Base-by-base conservation (phyloP, 2,113 vertebrate genomes). In the Oryzias melastigma region DNA sequence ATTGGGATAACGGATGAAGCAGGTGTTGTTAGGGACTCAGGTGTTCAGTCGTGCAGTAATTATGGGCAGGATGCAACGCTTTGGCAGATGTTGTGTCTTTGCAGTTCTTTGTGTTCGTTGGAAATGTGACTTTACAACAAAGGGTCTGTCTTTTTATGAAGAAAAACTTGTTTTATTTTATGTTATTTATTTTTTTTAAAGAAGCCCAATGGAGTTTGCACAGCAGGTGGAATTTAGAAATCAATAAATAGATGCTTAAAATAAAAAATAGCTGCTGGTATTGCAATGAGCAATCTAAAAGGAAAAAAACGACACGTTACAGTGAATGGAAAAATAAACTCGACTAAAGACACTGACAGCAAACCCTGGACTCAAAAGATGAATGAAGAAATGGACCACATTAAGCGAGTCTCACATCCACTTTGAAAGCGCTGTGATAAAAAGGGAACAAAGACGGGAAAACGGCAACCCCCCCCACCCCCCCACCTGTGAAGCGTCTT, bases 401-500 rank as follows among this genome's bases (percentile, higher is more conserved):
- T 50, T 48, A 22, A 22, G 24, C 18, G 49, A 58, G 44, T 7
- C 35, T 71, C 69, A 58, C 14, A 56, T 62, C 47, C 14, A 55
- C 42, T 59, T 4, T 24, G 13, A 55, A 27, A 42, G 24, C 27
- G 18, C 25, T 58, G 52, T 27, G 47, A 49, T 56, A 3, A 22
- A n/a, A 53, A 57, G 72, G n/a, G 25, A 15, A 50, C 22, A 43
- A 47, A 51, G 52, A 50, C 8, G 16, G 35, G 35, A 35, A 70
- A 62, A n/a, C 5, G 35, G 52, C 18, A 14, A 44, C 54, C 25
- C 14, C 17, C 16, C 17, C 10, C 40, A 45, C 22, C 22, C 22
- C 22, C 22, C 71, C 73, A 81, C 77, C 75, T 83, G 75, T 58
- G 50, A 73, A 53, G 56, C 70, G 55, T 65, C 58, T 40, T 59